Conservation (phyloP, 2,113 vertebrate genomes). For the Oncorhynchus masou region DNA sequence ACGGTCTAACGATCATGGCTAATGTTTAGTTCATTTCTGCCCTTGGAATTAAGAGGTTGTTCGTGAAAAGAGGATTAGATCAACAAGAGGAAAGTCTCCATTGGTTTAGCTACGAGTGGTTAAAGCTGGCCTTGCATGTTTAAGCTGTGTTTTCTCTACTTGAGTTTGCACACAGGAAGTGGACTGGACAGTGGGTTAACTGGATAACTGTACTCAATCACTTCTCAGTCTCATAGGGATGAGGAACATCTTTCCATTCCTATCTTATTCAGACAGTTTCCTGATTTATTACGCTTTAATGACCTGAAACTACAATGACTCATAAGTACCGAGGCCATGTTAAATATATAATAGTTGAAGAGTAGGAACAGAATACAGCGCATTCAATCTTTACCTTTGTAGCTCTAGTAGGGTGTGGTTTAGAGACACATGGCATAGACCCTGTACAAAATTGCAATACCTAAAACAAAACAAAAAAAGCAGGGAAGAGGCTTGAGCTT, state of each 20-base stretch:
- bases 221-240: neutral
- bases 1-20: neutral
- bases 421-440: neutral
- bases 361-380: neutral
- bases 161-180: constrained; percentile 37
- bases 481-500: neutral
- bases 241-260: neutral
- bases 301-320: neutral
- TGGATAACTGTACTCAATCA: neutral
- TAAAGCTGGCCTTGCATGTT: no score
- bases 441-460: neutral
- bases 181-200: constrained; percentile 9
- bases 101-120: neutral
- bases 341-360: no score
- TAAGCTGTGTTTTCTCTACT: constrained; percentile 34
- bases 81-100: neutral
- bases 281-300: neutral
- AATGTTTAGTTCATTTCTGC: neutral
- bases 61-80: neutral
- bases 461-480: no score
- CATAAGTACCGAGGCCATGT: neutral
- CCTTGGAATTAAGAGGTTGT: neutral
- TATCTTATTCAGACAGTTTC: neutral
- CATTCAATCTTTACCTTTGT: neutral
- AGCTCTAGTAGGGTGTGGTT: neutral